phyloP scores from a whole-genome alignment of 2,797 vertebrate species.

The Salarias fasciatus region DNA sequence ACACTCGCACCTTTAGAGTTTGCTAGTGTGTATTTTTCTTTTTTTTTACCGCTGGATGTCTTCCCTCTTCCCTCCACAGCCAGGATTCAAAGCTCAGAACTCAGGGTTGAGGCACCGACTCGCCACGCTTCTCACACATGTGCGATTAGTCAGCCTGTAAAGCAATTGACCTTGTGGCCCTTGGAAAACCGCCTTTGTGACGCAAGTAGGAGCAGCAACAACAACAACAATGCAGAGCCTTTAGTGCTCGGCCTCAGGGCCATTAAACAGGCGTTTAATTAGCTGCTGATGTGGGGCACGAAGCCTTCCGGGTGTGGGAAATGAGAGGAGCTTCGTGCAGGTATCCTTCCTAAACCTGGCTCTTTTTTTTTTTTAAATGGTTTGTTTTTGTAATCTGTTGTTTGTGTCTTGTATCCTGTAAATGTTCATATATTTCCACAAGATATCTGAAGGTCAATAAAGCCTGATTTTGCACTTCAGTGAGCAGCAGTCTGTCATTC shows the following conservation, averaged over 20 bases:
- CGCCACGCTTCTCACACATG: no score
- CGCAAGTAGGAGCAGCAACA: no score
- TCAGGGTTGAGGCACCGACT: no score
- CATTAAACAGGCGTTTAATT: not conserved
- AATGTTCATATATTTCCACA: not conserved
- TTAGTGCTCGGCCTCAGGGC: no score
- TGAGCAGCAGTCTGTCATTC: not conserved
- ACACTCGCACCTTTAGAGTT: no score
- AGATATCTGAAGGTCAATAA: slow-evolving; percentile 34
- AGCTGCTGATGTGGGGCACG: not conserved
- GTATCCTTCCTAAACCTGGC: not conserved
- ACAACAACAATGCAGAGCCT: not conserved
- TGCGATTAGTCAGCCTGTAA: not conserved
- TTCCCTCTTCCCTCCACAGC: no score
- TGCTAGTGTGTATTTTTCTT: no score
- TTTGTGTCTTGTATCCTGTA: not conserved
- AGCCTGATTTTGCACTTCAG: not conserved
- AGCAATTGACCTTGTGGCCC: not conserved
- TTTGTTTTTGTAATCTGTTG: not conserved
- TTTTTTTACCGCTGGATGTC: no score
- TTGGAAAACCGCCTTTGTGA: not conserved
- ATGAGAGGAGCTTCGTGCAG: not conserved
- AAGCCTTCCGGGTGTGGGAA: not conserved
- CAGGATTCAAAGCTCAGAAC: no score
- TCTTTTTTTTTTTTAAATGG: not conserved